Base-by-base conservation (phyloP, 2,113 vertebrate genomes). In the Conger conger region DNA sequence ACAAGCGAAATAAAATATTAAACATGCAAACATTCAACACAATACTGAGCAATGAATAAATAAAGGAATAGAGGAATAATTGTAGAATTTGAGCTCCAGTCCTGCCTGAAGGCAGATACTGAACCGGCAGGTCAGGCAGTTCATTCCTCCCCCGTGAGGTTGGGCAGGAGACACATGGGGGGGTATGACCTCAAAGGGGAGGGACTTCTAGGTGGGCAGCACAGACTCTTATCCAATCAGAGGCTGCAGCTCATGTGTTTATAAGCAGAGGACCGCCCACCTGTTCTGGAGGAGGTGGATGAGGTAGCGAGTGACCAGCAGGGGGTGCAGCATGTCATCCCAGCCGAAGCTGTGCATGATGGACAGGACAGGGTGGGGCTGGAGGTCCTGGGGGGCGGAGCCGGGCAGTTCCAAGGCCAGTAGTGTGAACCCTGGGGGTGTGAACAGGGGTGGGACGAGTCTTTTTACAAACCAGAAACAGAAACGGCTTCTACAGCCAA, bases 271-370 rank as follows among this genome's bases (percentile, higher is more conserved):
- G n/a, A 0, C 37, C 16, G 53, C 33, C 50, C 87, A 98, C 98
- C 97, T 96, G 93, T 97, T 98, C 89, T 97, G 95, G 81, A 99
- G 96, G 76, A 98, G 91, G 88, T 99, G 97, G 87, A 95, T 96
- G 86, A 99, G 95, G 83, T 97, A 99, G 91, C 97, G 96, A 83
- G 97, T 96, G 60, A 97, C 97, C 77, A 99, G 93, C 57, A 96
- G 92, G 30, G 97, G 97, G 81, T 95, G 95, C 87, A 99, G 94
- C 96, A 98, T 97, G 88, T 99, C 97, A 88, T 99, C 98, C 98
- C 98, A 99, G 87, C 96, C 97, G 85, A 99, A 99, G 84, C 95
- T 93, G 0, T 97, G 96, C 94, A 99, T 96, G 91, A 98, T 96
- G 86, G 96, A 94, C 82, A 95, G 89, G 87, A 97, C 90, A 0